phyloP scores from a whole-genome alignment of 2,888 invertebrate genomes.

The Drosophila incognita region DNA sequence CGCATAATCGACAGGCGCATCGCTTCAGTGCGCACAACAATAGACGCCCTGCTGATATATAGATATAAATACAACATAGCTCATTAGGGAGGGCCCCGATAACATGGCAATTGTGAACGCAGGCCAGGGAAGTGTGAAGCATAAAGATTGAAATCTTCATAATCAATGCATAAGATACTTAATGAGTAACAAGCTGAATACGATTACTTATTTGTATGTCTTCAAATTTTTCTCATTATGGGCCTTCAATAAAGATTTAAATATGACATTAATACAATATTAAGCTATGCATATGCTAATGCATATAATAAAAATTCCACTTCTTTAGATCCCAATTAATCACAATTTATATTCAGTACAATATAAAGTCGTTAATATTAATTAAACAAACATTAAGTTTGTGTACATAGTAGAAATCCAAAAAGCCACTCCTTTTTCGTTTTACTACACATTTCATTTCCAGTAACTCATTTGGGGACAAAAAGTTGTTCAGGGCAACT shows the following conservation, averaged over 20 bases:
- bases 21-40: constrained; percentile 58
- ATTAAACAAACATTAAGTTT: neutral
- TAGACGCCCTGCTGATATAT: constrained; percentile 54
- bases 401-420: neutral
- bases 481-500: constrained; percentile 62
- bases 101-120: constrained; percentile 13
- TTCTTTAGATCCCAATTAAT: neutral
- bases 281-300: neutral
- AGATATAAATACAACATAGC: constrained; percentile 45
- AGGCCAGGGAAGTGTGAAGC: constrained; percentile 35
- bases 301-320: neutral
- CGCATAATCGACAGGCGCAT: constrained; percentile 63
- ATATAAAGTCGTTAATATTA: neutral
- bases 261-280: neutral
- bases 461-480: constrained; percentile 5
- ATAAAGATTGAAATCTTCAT: constrained; percentile 36
- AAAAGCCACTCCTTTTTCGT: neutral
- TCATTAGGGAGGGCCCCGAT: constrained; percentile 26
- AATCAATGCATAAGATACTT: constrained; percentile 16
- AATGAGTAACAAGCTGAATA: neutral
- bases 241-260: neutral
- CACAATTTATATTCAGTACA: neutral
- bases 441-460: neutral
- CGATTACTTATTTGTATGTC: neutral
- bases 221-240: neutral